Evolutionary conservation across 2,113 vertebrate species (phyloP).

Genomic region (Actenoides hombroni): DNA sequence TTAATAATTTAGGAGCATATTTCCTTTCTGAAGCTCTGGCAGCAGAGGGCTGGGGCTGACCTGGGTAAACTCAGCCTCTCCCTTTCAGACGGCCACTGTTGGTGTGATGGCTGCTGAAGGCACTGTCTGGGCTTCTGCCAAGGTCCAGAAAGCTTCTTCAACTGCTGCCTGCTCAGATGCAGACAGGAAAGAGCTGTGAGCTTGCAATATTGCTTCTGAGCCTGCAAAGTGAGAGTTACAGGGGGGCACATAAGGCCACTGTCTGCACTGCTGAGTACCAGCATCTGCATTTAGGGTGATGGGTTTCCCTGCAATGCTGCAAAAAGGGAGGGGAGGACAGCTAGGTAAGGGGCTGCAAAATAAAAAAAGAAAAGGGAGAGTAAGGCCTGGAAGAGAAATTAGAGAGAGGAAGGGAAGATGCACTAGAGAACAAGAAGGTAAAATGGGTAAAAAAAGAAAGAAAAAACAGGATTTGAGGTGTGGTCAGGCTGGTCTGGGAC

Average conservation of each 20-base stretch:
- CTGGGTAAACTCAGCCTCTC: background rate
- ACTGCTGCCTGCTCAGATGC: background rate
- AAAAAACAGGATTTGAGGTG: background rate
- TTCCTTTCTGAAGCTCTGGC: background rate
- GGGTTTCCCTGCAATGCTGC: background rate
- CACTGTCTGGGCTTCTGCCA: background rate
- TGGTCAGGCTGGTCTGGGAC: background rate
- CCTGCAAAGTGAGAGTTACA: too few species aligned
- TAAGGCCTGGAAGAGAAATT: background rate
- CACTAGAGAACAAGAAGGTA: background rate
- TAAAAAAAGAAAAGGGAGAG: background rate
- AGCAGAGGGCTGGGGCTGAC: background rate
- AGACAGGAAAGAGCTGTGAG: background rate
- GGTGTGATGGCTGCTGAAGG: background rate
- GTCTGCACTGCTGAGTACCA: background rate
- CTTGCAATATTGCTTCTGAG: background rate
- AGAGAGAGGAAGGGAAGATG: background rate
- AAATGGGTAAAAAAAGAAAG: background rate
- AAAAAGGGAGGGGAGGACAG: background rate
- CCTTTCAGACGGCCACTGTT: background rate
- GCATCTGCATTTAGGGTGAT: accelerated
- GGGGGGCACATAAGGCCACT: background rate
- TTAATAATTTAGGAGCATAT: background rate
- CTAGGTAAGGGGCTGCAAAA: background rate
- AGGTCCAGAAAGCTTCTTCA: background rate